A percentile compares a stretch with the other conserved stretches of the same genome.
Conservation (phyloP, 2,797 vertebrate species). For the Carduelis carduelis region DNA sequence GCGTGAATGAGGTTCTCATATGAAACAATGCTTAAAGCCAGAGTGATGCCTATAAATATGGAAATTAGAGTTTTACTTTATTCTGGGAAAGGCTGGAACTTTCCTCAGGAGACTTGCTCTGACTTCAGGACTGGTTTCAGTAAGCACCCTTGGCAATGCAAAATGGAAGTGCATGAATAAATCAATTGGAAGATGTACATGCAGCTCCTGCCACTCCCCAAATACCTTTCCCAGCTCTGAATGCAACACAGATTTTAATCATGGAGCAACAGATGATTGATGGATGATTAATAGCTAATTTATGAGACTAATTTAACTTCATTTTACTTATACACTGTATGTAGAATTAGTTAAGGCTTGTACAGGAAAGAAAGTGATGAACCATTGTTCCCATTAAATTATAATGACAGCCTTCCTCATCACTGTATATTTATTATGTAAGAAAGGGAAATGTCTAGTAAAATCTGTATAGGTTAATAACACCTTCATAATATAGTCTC, state of each 20-base stretch:
- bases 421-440: slow-evolving; percentile 81
- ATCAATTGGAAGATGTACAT: slow-evolving; percentile 44
- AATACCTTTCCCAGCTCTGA: slow-evolving; percentile 59
- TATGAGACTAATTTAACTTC: slow-evolving; percentile 73
- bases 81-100: background rate
- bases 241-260: slow-evolving; percentile 67
- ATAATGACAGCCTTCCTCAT: slow-evolving; percentile 82
- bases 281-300: slow-evolving; percentile 70
- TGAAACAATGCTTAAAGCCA: background rate
- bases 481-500: slow-evolving; percentile 81
- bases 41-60: background rate
- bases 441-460: slow-evolving; percentile 84
- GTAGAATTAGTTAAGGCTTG: slow-evolving; percentile 79
- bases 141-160: background rate
- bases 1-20: background rate
- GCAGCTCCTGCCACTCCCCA: slow-evolving; percentile 44
- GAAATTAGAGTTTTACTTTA: slow-evolving; percentile 32
- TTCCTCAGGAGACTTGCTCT: slow-evolving; percentile 19
- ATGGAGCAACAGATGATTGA: slow-evolving; percentile 75
- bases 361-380: slow-evolving; percentile 77
- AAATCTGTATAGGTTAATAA: slow-evolving; percentile 86
- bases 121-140: slow-evolving; percentile 28
- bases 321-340: slow-evolving; percentile 75
- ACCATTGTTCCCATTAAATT: slow-evolving; percentile 81
- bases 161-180: slow-evolving; percentile 29